Evolutionary conservation across 2,113 vertebrate species (phyloP), one percentile per base, ranked within the genome.

Genomic region (Poeciliopsis occidentalis): DNA sequence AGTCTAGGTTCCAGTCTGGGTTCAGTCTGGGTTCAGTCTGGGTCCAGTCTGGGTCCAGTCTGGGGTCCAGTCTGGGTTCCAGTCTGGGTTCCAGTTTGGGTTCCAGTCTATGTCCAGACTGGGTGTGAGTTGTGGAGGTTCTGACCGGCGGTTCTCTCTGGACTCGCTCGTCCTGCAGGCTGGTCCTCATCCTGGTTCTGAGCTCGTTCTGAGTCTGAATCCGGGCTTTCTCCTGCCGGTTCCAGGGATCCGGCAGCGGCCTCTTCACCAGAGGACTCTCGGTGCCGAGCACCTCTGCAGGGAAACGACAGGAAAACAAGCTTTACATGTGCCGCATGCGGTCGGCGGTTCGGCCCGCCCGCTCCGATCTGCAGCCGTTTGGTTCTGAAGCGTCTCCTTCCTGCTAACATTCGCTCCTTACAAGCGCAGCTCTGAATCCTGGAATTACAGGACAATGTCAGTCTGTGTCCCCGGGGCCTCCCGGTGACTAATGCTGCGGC

Each of bases 271-370:
- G 60, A 0, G 92, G 91, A 41, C 51, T 85, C 60, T 90, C 88
- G 0, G 93, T 95, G 47, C 84, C 88, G 0, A 81, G 82, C 47
- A 89, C 82, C 64, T 94, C 94, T 94, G 63, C 51, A 68, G 51
- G 30, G 71, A 66, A 84, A 34, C 82, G 78, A 37, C 34, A 37
- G 34, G 10, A 75, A 24, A 84, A 51, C 76, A 12, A 66, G 54
- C 29, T 37, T 37, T 37, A 37, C 2, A 11, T 11, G 34, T 2
- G 34, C 34, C 0, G 10, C 34, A 37, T 37, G 34, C 10, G 0
- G 34, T 3, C 34, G 34, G 34, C 10, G 34, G 34, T 12, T 11
- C 34, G 34, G 34, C 34, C 34, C 6, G 51, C 75, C 34, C 76
- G 64, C 22, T 31, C 41, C 13, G 65, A 34, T 15, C 1, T 11